Evolutionary conservation across 1,140 invertebrate genomes (phyloP).

Genomic region (Drosophila lini): DNA sequence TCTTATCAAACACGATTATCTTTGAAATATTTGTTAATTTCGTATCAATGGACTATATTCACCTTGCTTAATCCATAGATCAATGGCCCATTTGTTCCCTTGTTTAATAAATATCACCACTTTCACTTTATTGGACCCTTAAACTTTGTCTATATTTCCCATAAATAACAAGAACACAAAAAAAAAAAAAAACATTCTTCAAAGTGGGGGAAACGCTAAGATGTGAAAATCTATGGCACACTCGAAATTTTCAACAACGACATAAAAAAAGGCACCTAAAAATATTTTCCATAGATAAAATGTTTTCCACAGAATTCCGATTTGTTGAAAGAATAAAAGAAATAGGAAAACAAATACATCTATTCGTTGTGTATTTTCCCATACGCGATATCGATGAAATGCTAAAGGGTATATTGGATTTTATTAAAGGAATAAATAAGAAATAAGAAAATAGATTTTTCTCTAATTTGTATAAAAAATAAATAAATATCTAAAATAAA

Average conservation of each 20-base stretch:
- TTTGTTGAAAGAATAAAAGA: constrained; percentile 29
- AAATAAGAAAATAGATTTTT: not conserved
- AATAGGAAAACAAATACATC: constrained; percentile 26
- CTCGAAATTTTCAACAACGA: constrained; percentile 46
- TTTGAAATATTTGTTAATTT: not conserved
- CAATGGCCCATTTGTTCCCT: not conserved
- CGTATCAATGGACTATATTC: not conserved
- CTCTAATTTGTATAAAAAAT: not conserved
- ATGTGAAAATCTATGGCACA: constrained; percentile 41
- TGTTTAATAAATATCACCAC: constrained; percentile 10
- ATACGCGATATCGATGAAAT: not conserved
- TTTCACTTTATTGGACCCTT: not conserved
- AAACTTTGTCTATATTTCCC: not conserved
- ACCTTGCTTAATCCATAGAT: not conserved
- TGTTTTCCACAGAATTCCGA: constrained; percentile 34
- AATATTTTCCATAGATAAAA: constrained; percentile 51
- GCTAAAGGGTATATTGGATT: constrained; percentile 1
- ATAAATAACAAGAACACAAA: constrained; percentile 29
- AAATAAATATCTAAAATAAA: not conserved
- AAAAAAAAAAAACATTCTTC: constrained; percentile 2
- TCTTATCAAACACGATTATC: not conserved
- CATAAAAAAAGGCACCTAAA: constrained; percentile 47
- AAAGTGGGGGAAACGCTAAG: not conserved
- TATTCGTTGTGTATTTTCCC: constrained; percentile 6
- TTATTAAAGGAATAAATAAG: too few relatives aligned